Percentiles rank a stretch among this genome's conserved stretches.
These are phyloP conservation scores for Pantherophis vulpinus DNA, from an alignment of 2,797 vertebrate species.

Conservation along the genomic window DNA sequence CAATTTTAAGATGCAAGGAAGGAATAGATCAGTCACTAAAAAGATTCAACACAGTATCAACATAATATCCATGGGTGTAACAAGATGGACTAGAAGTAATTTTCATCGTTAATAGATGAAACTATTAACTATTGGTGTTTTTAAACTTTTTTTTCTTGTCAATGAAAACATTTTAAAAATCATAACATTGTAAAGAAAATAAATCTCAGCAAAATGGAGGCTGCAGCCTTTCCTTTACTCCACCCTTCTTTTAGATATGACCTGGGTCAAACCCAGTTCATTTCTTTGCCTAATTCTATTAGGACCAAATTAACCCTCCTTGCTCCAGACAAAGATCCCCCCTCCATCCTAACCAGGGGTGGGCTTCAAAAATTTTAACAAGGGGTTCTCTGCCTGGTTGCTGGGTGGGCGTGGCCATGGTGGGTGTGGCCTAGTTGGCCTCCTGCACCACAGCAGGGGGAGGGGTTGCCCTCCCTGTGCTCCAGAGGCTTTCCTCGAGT, in stretches of 20 bases:
- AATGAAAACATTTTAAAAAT: not conserved
- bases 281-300: not conserved
- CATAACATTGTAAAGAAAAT: not conserved
- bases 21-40: not conserved
- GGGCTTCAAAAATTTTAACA: too few species aligned
- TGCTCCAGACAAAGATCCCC: not conserved
- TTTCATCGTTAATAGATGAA: not conserved
- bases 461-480: too few species aligned
- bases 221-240: not conserved
- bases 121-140: not conserved
- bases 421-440: too few species aligned
- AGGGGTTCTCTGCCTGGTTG: too few species aligned
- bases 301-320: not conserved
- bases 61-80: not conserved
- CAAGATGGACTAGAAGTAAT: not conserved
- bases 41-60: not conserved
- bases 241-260: not conserved
- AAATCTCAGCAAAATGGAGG: not conserved
- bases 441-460: too few species aligned
- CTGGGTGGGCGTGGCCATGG: too few species aligned
- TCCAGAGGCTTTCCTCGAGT: too few species aligned
- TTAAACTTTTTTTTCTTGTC: not conserved
- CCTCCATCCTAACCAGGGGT: not conserved
- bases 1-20: not conserved
- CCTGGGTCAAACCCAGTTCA: not conserved